Evolutionary conservation across 2,888 invertebrate species (phyloP), one percentile per base, ranked within the genome.

Genomic region (Endotricha flammealis): DNA sequence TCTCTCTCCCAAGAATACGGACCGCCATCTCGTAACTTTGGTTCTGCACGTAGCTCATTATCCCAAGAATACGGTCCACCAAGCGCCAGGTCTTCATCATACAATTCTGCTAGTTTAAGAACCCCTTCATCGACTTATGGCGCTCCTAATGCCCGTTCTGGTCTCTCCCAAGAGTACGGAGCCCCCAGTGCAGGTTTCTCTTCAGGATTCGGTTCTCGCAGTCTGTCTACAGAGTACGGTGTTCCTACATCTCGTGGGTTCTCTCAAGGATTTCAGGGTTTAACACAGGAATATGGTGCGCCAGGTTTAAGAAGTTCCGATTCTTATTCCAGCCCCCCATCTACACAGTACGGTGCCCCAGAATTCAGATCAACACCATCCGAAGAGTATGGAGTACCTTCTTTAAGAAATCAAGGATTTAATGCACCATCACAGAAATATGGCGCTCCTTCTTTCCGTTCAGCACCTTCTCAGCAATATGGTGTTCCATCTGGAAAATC

Each of bases 341-440:
- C 65, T 2, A 17, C 53, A 3, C 46, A 58, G 12, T 69, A 67
- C 20, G 66, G 64, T 10, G 40, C 48, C 4, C 68, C 71, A 13
- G 68, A 64, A 30, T 53, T 62, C 30, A 56, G 64, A 4, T 64
- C 64, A 2, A 14, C 45, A 10, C 64, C 67, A 8, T 69, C 74
- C 2, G 55, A 64, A 37, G 61, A 67, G 37, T 76, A 72, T 29
- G 65, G 69, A 4, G 49, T 45, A 2, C 70, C 75, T 0, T 50
- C 62, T 1, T 50, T 53, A 37, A 61, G 56, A 24, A 59, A 49
- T 32, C 64, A 48, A 10, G 41, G 49, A 3, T 39, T 38, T 24
- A 31, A 33, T n/a, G 38, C 52, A 1, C 51, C 59, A 12, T 61
- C 68, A 1, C 54, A 63, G 24, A 55, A 63, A 39, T 67, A 69